Evolutionary conservation across 2,888 invertebrate genomes (phyloP), one percentile per base, ranked within the genome.

Genomic region (Neocrepidodera transversa): DNA sequence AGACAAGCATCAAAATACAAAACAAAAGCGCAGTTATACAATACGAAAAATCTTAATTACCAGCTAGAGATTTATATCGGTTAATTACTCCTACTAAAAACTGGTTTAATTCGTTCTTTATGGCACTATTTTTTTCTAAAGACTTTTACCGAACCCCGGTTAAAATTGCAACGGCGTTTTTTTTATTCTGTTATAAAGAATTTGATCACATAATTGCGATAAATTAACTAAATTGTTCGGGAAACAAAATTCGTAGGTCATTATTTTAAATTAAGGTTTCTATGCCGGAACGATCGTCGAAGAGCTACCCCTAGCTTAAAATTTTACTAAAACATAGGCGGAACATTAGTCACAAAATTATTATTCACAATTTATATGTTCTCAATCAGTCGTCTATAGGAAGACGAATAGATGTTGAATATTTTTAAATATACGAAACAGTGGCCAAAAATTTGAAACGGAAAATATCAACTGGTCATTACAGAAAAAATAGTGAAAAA

Each of bases 181-280:
- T 13, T 11, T 18, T 20, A 42, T 32, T 32, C 11, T 1, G 13
- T 45, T 26, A 45, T 45, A 8, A 45, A 8, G 45, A 13, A 45
- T 45, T 45, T 26, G 13, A 47, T 47, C 30, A 47, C 47, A 47
- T 47, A 47, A 47, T 17, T 45, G 45, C 45, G 0, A 11, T 23
- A 26, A 45, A 28, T 47, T 47, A 30, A 30, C 16, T 28, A 8
- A 16, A 47, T 17, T 16, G n/a, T 30, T 30, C 4, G 30, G 28
- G 26, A 28, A 45, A 40, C 40, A 40, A 14, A 45, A 45, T 14
- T 45, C 23, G 13, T 26, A 13, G 45, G 45, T 26, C 45, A 45
- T 45, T 26, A 45, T 28, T n/a, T 14, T 13, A 32, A 32, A 32
- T 45, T 45, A 23, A 17, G 14, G 43, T 43, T 5, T 26, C n/a